These are phyloP conservation scores for Acleris sparsana DNA, from an alignment of 2,888 invertebrate species.

Conservation along the genomic window DNA sequence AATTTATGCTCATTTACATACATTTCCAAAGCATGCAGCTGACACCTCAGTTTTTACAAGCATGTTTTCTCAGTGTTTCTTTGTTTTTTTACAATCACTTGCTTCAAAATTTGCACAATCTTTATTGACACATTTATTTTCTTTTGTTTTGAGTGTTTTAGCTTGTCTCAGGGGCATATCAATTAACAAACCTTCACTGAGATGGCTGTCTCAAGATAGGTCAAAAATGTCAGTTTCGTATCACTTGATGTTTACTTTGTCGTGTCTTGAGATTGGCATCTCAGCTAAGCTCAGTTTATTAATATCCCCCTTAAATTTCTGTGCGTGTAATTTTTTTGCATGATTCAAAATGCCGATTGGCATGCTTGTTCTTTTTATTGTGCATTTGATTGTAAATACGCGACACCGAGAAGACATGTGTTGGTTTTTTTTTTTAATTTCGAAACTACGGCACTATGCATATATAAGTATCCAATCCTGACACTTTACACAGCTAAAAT, in stretches of 20 bases:
- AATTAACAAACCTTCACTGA: no score
- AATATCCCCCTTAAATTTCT: constrained; percentile 40
- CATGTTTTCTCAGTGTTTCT: constrained; percentile 71
- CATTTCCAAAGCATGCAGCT: constrained; percentile 53
- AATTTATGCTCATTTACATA: constrained; percentile 4
- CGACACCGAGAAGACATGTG: constrained; percentile 62
- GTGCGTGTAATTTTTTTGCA: constrained; percentile 56
- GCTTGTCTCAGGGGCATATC: constrained; percentile 39
- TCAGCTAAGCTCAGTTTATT: no score
- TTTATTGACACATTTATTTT: constrained; percentile 38
- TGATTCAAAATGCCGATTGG: constrained; percentile 40
- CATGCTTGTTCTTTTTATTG: constrained; percentile 35
- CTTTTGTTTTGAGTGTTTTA: constrained; percentile 53
- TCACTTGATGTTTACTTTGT: no score
- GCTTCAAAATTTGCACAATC: constrained; percentile 52
- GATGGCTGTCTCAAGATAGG: no score
- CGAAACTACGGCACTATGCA: no score
- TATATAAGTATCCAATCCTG: no score
- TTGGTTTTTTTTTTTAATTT: constrained; percentile 11
- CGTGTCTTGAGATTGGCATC: no score
- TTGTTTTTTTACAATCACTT: constrained; percentile 61
- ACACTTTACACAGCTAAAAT: no score
- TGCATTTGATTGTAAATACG: constrained; percentile 54
- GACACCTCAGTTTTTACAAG: constrained; percentile 41
- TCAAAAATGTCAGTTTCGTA: no score